phyloP scores from a whole-genome alignment of 2,113 vertebrate species.

The Orcinus orca region DNA sequence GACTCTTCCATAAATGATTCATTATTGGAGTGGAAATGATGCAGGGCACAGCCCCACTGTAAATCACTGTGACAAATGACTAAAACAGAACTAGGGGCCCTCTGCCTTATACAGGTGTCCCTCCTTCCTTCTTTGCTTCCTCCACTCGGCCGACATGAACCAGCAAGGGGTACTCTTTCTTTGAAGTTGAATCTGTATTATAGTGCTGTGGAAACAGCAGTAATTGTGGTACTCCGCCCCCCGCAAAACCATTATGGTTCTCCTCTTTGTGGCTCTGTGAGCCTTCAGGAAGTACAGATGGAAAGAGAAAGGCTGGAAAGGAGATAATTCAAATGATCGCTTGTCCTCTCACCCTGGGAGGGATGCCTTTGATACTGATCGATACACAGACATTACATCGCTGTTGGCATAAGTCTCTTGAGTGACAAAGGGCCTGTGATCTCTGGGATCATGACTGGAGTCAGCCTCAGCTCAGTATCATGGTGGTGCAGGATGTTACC shows the following conservation, averaged over 20 bases:
- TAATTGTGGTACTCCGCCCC: background rate
- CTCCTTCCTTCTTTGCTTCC: background rate
- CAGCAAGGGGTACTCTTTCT: conserved; percentile 10
- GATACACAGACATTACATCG: background rate
- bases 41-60: background rate
- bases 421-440: conserved; percentile 35
- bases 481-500: accelerated
- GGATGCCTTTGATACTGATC: background rate
- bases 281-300: conserved; percentile 13
- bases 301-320: background rate
- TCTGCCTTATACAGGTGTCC: background rate
- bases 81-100: background rate
- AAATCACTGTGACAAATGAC: conserved; percentile 1
- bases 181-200: conserved; percentile 11
- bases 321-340: background rate
- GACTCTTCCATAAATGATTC: background rate
- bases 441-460: background rate
- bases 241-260: background rate
- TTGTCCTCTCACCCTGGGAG: background rate
- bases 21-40: background rate
- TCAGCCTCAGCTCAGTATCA: background rate
- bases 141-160: background rate
- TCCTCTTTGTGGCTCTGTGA: conserved; percentile 1
- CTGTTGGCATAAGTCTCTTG: background rate
- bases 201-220: background rate